Conservation (phyloP, 2,113 vertebrate genomes). For the Campylomormyrus numenius region DNA sequence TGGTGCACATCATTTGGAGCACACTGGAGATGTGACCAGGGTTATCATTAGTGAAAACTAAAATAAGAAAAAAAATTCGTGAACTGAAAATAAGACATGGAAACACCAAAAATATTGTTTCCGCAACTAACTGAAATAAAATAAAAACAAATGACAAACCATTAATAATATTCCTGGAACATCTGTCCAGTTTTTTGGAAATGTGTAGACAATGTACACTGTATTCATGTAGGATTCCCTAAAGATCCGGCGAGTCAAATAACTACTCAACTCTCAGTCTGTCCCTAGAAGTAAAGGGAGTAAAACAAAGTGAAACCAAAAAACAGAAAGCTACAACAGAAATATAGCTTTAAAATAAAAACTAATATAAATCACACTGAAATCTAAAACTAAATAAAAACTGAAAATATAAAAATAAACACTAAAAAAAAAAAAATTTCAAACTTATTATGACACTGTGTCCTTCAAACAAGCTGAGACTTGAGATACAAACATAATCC, state of each 20-base stretch:
- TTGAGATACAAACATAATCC: constrained; percentile 27
- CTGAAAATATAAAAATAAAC: background rate
- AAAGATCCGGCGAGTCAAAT: background rate
- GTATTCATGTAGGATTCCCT: background rate
- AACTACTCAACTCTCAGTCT: background rate
- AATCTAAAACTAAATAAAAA: background rate
- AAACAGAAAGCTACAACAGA: background rate
- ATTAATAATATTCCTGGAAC: background rate
- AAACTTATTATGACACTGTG: background rate
- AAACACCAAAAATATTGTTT: background rate
- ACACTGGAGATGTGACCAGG: background rate
- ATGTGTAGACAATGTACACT: background rate
- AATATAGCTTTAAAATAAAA: background rate
- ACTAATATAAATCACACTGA: background rate
- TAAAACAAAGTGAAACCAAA: too few species aligned
- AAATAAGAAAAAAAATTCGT: background rate
- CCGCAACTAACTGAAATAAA: background rate
- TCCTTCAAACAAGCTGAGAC: constrained; percentile 16
- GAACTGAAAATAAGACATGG: background rate
- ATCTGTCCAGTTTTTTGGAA: background rate
- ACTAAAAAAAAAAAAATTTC: background rate
- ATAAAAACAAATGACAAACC: background rate
- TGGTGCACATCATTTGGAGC: background rate
- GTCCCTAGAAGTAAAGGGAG: background rate
- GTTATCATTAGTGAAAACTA: background rate